Conservation (phyloP, 2,113 vertebrate genomes). For the Silurus asotus region DNA sequence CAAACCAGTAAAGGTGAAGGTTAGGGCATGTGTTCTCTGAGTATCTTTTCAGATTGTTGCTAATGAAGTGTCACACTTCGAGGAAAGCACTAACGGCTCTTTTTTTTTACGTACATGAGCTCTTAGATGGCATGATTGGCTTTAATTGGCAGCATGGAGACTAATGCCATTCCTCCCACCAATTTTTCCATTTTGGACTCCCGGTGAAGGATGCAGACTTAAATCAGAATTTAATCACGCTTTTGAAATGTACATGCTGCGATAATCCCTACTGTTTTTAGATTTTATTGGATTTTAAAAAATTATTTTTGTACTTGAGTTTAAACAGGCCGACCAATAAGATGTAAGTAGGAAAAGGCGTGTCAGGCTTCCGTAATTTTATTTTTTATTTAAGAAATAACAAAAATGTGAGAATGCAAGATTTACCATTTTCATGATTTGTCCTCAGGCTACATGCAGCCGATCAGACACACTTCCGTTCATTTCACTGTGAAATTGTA, state of each 20-base stretch:
- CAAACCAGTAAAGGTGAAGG: neutral
- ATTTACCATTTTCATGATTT: neutral
- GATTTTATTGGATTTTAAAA: neutral
- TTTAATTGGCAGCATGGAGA: neutral
- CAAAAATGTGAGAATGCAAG: neutral
- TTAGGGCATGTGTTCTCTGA: neutral
- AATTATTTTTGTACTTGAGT: neutral
- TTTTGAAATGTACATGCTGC: neutral
- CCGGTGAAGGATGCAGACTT: neutral
- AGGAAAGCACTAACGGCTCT: neutral
- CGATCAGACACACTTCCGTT: slow-evolving; percentile 14
- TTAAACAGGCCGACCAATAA: no score
- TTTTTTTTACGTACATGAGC: neutral
- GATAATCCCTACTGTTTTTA: neutral
- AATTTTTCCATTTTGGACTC: neutral
- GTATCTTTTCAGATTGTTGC: no score
- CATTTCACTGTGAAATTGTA: slow-evolving; percentile 30
- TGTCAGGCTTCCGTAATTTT: no score
- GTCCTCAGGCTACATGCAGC: neutral
- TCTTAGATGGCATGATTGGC: neutral
- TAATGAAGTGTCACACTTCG: neutral
- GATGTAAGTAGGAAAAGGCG: neutral
- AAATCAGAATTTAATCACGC: neutral
- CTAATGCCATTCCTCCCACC: neutral
- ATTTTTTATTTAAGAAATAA: neutral